Evolutionary conservation across 2,888 invertebrate species (phyloP), one percentile per base, ranked within the genome.

Genomic region (Drosophila fulvimacula): DNA sequence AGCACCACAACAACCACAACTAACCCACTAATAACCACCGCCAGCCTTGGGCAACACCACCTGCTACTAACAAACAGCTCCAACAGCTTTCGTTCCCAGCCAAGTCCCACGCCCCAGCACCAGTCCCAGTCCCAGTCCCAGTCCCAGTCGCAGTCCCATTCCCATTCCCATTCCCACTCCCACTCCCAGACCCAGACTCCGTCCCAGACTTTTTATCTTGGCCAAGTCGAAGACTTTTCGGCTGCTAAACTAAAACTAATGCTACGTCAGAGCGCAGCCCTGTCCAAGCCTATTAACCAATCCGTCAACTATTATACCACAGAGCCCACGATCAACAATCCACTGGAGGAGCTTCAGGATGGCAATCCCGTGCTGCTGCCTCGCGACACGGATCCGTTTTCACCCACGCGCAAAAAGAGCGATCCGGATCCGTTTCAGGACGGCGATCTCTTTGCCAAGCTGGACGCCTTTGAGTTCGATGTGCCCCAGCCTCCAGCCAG

Each of bases 361-460:
- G 65, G 57, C 17, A 80, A 94, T 71, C 92, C 91, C 21, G 93
- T 93, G 7, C 90, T 92, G 83, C 76, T 92, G 77, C 91, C 92
- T 7, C 89, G 92, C 30, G 92, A 92, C 60, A 92, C 92, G 3
- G 92, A 92, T 89, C 92, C 92, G 0, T 92, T 92, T 69, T 92
- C 92, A 24, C 92, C 92, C 2, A 92, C 92, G 3, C 92, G 92
- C 55, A 92, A 92, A 72, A 92, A 92, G 82, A 92, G 92, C 55
- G 96, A 96, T 92, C 96, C 96, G 44, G 96, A 96, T 93, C 96
- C 96, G 15, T 96, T 96, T 91, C 96, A 95, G 65, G 93, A 93
- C 46, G 91, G 91, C n/a, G 92, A 92, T 78, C 89, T 92, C 42
- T 92, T 92, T 68, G 88, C 91, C 58, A 92, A 92, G 68, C 80